Evolutionary conservation across 2,797 vertebrate species (phyloP).

Genomic region (Semotilus atromaculatus): DNA sequence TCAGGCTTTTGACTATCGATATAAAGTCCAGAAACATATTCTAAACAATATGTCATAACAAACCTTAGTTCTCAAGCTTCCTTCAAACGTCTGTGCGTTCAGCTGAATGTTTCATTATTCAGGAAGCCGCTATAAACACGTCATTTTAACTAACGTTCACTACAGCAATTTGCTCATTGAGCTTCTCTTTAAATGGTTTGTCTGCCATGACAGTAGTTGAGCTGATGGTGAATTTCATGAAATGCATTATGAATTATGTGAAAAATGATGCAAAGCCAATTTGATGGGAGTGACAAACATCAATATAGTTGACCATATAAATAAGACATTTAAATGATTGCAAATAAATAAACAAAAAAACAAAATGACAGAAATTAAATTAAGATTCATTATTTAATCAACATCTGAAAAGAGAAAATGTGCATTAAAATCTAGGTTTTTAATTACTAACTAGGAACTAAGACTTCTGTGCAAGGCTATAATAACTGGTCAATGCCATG

Average conservation of each 20-base stretch:
- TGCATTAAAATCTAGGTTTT: not conserved
- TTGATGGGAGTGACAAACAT: conserved; percentile 1
- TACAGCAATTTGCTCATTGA: not conserved
- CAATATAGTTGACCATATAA: not conserved
- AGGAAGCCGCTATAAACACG: not conserved
- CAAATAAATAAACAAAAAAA: not conserved
- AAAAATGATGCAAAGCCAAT: not conserved
- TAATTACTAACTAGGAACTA: not conserved
- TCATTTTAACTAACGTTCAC: not conserved
- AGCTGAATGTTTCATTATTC: not conserved
- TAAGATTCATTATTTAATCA: not conserved
- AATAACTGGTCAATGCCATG: not conserved
- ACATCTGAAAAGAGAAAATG: not conserved
- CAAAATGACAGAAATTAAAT: not conserved
- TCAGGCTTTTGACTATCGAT: not conserved
- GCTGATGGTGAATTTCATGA: not conserved
- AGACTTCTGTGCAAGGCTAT: not conserved
- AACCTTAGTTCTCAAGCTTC: not conserved
- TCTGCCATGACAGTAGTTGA: not conserved
- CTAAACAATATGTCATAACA: not conserved
- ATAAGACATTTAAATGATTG: not conserved
- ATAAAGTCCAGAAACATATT: not conserved
- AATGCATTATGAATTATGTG: not conserved
- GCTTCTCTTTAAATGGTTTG: not conserved
- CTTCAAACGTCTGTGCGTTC: not conserved